phyloP scores from a whole-genome alignment of 2,113 vertebrate species.

The Rhinolophus sinicus region DNA sequence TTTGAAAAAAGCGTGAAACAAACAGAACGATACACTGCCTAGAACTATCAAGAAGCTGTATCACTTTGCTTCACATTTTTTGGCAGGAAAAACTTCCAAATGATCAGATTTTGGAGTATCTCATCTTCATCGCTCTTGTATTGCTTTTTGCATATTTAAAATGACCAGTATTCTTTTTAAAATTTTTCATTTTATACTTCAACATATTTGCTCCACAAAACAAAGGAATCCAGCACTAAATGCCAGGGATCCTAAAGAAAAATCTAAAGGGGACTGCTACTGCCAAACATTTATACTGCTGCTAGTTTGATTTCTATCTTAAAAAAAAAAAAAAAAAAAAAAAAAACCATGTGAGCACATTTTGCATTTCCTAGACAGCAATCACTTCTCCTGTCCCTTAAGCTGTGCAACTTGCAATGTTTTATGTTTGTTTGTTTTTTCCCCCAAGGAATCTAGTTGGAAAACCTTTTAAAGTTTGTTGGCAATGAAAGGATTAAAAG shows the following conservation, averaged over 20 bases:
- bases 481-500: constrained; percentile 75
- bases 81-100: not conserved
- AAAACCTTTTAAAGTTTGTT: constrained; percentile 51
- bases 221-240: constrained; percentile 60
- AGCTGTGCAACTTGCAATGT: not conserved
- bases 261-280: not conserved
- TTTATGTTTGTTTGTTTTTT: too few species aligned
- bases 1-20: not conserved
- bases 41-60: not conserved
- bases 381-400: constrained; percentile 40
- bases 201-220: constrained; percentile 35
- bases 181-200: constrained; percentile 42
- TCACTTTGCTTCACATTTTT: not conserved
- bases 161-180: not conserved
- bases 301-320: constrained; percentile 45
- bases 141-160: not conserved
- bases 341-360: constrained; percentile 51
- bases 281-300: constrained; percentile 43
- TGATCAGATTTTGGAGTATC: not conserved
- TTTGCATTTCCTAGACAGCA: constrained; percentile 80
- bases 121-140: not conserved
- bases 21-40: not conserved
- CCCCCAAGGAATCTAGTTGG: constrained; percentile 14
- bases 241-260: constrained; percentile 44
- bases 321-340: constrained; percentile 52